phyloP scores from a whole-genome alignment of 1,140 invertebrate genomes.

The Sycobia sp. region DNA sequence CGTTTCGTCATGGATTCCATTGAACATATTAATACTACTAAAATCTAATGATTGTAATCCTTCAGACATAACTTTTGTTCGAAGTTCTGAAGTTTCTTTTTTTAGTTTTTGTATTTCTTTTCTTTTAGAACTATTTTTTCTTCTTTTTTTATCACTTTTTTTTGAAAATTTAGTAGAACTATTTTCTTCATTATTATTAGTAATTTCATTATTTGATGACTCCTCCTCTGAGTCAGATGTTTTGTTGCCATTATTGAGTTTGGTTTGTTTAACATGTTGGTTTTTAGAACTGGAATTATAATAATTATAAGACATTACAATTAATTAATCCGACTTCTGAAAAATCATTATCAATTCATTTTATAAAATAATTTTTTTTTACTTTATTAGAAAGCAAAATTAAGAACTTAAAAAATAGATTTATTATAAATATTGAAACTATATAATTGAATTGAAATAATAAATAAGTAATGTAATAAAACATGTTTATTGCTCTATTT shows the following conservation, averaged over 20 bases:
- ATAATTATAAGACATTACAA: no score
- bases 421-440: no score
- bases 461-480: no score
- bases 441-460: no score
- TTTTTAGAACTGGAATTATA: conserved; percentile 6
- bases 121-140: conserved; percentile 49
- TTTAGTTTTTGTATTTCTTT: conserved; percentile 58
- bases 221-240: conserved; percentile 26
- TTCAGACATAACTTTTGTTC: conserved; percentile 53
- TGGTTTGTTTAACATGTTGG: conserved; percentile 7
- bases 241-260: conserved; percentile 35
- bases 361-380: no score
- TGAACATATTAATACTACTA: conserved; percentile 36
- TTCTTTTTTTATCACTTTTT: conserved; percentile 43
- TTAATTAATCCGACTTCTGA: no score
- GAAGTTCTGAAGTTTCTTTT: conserved; percentile 57
- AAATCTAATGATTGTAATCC: conserved; percentile 49
- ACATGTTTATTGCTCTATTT: no score
- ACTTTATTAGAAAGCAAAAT: no score
- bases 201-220: conserved; percentile 18
- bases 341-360: no score
- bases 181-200: conserved; percentile 15
- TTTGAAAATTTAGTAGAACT: conserved; percentile 25
- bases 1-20: conserved; percentile 28
- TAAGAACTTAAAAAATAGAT: neutral